These are phyloP conservation scores for Corythoichthys haematopterus DNA, from an alignment of 2,113 vertebrate genomes.

Conservation along the genomic window DNA sequence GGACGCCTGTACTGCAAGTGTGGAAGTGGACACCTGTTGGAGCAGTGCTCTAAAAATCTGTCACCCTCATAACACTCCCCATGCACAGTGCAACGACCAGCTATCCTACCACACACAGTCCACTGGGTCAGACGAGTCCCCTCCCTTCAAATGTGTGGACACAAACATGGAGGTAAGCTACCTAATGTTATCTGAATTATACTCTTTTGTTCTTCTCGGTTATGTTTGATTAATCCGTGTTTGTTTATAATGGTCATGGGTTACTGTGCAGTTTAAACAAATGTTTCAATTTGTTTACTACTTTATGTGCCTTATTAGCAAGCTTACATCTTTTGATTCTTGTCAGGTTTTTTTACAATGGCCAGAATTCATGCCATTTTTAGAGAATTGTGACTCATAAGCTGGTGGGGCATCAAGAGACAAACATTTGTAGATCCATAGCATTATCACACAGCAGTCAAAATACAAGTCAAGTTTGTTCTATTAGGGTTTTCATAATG, in stretches of 20 bases:
- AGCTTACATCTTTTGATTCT: too few relatives aligned
- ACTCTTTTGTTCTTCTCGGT: too few relatives aligned
- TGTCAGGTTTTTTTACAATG: not conserved
- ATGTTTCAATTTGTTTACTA: too few relatives aligned
- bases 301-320: too few relatives aligned
- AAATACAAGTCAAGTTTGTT: too few relatives aligned
- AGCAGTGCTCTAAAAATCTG: constrained; percentile 32
- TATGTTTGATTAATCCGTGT: not conserved
- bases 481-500: too few relatives aligned
- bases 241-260: not conserved
- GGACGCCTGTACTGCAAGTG: constrained; percentile 29
- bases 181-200: not conserved
- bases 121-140: constrained; percentile 40
- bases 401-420: too few relatives aligned
- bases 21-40: constrained; percentile 39
- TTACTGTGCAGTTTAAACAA: not conserved
- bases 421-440: too few relatives aligned
- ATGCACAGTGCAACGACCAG: constrained; percentile 43
- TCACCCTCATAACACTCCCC: constrained; percentile 30
- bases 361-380: not conserved
- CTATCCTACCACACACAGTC: constrained; percentile 35
- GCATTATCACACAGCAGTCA: too few relatives aligned
- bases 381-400: not conserved
- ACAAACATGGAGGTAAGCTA: constrained; percentile 70
- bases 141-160: constrained; percentile 52